phyloP scores from a whole-genome alignment of 1,140 invertebrate genomes.

The Ericerus pela region DNA sequence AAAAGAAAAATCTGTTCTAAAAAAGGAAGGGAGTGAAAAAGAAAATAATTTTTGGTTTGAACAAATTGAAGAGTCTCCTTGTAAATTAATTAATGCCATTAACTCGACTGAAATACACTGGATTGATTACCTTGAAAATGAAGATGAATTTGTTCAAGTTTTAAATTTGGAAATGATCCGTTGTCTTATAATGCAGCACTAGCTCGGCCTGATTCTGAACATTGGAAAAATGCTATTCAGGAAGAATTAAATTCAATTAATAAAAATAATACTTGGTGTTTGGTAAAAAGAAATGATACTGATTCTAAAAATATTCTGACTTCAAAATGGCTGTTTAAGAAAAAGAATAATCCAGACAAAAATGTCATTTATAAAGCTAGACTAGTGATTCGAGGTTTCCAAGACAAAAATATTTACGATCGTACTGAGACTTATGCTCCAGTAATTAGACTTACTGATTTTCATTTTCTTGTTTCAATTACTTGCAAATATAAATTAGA shows the following conservation, averaged over 20 bases:
- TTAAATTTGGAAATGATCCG: not conserved
- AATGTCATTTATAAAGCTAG: constrained; percentile 23
- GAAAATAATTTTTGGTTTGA: not conserved
- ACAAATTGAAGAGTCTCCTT: not conserved
- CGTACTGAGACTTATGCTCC: constrained; percentile 31
- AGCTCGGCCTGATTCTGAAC: not conserved
- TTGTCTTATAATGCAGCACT: not conserved
- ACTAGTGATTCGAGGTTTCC: constrained; percentile 1
- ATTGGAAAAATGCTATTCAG: not conserved
- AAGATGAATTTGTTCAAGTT: not conserved
- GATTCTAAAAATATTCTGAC: constrained; percentile 25
- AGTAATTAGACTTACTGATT: constrained; percentile 26
- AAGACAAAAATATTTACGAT: constrained; percentile 23
- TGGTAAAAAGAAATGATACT: not conserved
- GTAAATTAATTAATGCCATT: not conserved
- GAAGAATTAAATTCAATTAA: not conserved
- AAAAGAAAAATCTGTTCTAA: no score
- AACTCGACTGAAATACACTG: no score
- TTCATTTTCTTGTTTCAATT: constrained; percentile 31
- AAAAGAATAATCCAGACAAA: constrained; percentile 25
- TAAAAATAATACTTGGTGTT: not conserved
- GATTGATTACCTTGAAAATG: no score
- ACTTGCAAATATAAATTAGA: constrained; percentile 27
- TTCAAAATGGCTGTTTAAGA: constrained; percentile 30
- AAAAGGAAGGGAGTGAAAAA: not conserved